These are phyloP conservation scores for Eupithecia subfuscata DNA, from an alignment of 2,888 invertebrate species.

Conservation along the genomic window DNA sequence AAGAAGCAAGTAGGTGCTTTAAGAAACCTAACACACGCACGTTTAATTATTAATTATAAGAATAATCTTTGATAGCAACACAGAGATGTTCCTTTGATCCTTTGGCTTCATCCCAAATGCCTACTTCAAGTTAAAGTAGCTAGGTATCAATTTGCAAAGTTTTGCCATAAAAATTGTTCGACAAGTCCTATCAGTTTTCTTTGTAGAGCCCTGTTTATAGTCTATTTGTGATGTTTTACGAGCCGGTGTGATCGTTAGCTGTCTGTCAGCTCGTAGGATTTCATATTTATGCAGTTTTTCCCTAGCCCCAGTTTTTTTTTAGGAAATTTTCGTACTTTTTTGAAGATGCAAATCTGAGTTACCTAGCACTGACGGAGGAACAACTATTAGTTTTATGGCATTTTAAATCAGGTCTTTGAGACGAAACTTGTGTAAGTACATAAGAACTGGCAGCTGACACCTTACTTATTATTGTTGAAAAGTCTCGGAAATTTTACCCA, in stretches of 20 bases:
- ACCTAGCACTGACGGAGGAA: background rate
- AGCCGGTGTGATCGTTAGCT: constrained; percentile 28
- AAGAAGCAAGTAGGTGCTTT: background rate
- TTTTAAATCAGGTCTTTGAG: background rate
- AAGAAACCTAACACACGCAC: background rate
- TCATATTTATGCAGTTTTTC: constrained; percentile 19
- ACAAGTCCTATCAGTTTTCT: constrained; percentile 41
- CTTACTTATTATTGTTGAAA: background rate
- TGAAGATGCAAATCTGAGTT: constrained; percentile 15
- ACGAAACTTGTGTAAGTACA: background rate
- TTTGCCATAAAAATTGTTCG: constrained; percentile 52
- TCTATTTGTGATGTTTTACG: constrained; percentile 35
- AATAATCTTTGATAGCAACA: constrained; percentile 11
- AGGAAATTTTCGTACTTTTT: constrained; percentile 11
- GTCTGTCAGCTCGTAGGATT: constrained; percentile 27
- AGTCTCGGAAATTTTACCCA: background rate
- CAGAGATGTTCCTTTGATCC: constrained; percentile 11
- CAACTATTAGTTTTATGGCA: background rate
- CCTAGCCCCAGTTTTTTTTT: constrained; percentile 16
- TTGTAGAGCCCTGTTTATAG: constrained; percentile 37
- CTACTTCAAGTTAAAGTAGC: constrained; percentile 43
- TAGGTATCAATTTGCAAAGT: constrained; percentile 51
- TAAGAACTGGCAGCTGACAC: background rate
- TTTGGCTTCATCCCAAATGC: constrained; percentile 38
- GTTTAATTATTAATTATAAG: background rate